Evolutionary conservation across 2,113 vertebrate genomes (phyloP).

Genomic region (Dipodomys spectabilis): DNA sequence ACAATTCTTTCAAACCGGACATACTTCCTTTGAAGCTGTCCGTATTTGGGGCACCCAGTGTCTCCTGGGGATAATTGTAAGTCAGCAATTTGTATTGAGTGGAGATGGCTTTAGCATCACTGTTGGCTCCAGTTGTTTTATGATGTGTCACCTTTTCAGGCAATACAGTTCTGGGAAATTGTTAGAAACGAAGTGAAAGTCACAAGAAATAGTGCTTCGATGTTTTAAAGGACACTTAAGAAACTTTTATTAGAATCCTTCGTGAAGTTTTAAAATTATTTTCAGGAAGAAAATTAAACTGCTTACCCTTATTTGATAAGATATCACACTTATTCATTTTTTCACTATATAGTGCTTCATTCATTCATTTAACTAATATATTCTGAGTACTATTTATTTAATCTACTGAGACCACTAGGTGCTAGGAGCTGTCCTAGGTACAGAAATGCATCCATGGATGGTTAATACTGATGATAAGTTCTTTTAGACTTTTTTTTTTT

Average conservation of each 20-base stretch:
- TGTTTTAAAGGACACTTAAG: constrained; percentile 37
- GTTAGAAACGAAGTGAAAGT: constrained; percentile 65
- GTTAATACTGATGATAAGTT: not conserved
- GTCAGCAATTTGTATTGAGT: constrained; percentile 52
- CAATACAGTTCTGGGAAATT: constrained; percentile 42
- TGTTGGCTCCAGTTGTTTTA: constrained; percentile 52
- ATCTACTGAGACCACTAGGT: not conserved
- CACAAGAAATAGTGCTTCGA: not conserved
- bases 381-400: not conserved
- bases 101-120: constrained; percentile 52
- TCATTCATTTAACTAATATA: constrained; percentile 12
- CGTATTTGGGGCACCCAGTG: constrained; percentile 12
- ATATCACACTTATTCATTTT: no score
- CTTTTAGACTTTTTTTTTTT: no score
- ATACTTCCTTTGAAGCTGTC: constrained; percentile 70
- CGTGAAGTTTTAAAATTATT: not conserved
- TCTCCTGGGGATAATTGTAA: constrained; percentile 65
- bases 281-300: constrained; percentile 40
- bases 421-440: not conserved
- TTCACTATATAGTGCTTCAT: not conserved
- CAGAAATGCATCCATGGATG: constrained; percentile 2
- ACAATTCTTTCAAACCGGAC: constrained; percentile 61
- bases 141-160: constrained; percentile 66
- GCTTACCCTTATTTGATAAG: not conserved
- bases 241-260: constrained; percentile 27